phyloP scores from a whole-genome alignment of 2,888 invertebrate species.

The Nomada goodeniana region DNA sequence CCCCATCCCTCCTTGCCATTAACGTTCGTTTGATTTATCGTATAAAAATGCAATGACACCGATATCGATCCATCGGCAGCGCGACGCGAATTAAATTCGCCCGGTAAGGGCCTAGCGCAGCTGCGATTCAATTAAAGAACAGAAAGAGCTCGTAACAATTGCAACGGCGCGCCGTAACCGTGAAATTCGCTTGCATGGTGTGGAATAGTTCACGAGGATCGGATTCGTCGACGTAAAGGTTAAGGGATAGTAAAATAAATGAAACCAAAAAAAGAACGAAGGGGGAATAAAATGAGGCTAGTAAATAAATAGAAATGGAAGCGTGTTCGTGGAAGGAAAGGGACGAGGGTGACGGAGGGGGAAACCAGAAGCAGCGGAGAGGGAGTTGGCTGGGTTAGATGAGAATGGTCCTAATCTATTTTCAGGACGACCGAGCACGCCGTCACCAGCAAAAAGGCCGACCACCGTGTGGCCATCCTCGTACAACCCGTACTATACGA shows the following conservation, averaged over 20 bases:
- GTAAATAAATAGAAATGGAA: conserved; percentile 2
- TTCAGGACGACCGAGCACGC: conserved; percentile 82
- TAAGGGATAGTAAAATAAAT: conserved; percentile 3
- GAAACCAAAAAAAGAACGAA: background rate
- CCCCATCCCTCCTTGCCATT: background rate
- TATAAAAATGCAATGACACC: no score
- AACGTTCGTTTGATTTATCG: no score
- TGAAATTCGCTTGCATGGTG: conserved; percentile 73
- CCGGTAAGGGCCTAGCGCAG: conserved; percentile 17
- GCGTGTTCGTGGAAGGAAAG: background rate
- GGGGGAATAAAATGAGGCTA: background rate
- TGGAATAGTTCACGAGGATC: conserved; percentile 73
- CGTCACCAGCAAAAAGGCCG: conserved; percentile 79
- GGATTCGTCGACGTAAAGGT: conserved; percentile 3
- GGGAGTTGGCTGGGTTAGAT: conserved; percentile 68
- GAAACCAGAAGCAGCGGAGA: conserved; percentile 15
- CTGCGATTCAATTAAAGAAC: conserved; percentile 30
- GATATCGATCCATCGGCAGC: background rate
- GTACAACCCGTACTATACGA: conserved; percentile 81
- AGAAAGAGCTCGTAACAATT: background rate
- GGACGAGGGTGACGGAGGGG: background rate
- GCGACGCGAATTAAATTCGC: conserved; percentile 3
- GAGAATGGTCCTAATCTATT: conserved; percentile 78
- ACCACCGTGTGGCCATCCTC: conserved; percentile 82
- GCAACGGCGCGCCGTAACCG: background rate